Base-by-base conservation (phyloP, 2,888 invertebrate genomes). In the Pardosa pseudoannulata region DNA sequence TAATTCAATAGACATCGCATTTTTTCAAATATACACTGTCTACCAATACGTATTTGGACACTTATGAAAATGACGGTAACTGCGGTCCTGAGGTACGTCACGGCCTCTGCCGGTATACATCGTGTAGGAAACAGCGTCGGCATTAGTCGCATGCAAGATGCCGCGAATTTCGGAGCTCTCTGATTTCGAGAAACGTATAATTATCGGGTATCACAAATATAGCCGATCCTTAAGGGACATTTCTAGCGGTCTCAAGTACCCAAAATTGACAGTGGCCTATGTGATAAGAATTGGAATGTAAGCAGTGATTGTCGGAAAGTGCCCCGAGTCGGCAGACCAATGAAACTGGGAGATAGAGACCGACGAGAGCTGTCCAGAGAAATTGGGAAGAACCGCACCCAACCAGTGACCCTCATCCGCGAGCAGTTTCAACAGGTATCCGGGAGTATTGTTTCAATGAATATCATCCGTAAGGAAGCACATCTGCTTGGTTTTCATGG, bases 201-300 rank as follows among this genome's bases (percentile, higher is more conserved):
- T 46, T 13, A n/a, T n/a, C n/a, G n/a, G 41, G 41, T 46, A 46
- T 46, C 41, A 46, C 41, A 46, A 46, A 11, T 46, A 16, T 46
- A 16, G 41, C 41, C 41, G 6, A 46, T 46, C 41, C 41, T 46
- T 46, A 46, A 46, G 41, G 41, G 41, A 46, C 41, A 46, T 46
- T 16, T 46, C 41, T 46, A 62, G 62, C 28, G 27, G 23, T 23
- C 62, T 62, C 23, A 62, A 62, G 62, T 62, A 62, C 62, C 62
- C 19, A 62, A 62, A 62, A 62, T 28, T 27, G 62, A 62, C 62
- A 62, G 62, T 62, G 6, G 50, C 62, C 13, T 62, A 23, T 62
- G 16, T 62, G 62, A 23, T 62, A 9, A 62, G 62, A 62, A 62
- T 16, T 50, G 7, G 50, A 50, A 50, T 19, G 27, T 62, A 13